A percentile compares a stretch with the other conserved stretches of the same genome.
phyloP scores from a whole-genome alignment of 2,888 invertebrate genomes.

The Pycnomerus fuliginosus region DNA sequence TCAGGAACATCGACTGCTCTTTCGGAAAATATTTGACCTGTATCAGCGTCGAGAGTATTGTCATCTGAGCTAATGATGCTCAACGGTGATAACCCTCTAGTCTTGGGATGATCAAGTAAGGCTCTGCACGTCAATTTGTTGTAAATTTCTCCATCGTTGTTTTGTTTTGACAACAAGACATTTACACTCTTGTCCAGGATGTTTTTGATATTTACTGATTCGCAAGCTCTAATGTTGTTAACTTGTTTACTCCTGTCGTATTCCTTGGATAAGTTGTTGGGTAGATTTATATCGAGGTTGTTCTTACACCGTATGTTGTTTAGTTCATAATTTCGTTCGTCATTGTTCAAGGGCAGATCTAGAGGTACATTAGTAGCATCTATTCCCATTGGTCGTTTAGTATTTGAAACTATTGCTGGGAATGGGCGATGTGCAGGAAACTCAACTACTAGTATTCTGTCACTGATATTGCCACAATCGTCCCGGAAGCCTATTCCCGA shows the following conservation, averaged over 20 bases:
- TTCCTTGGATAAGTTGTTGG: conserved; percentile 30
- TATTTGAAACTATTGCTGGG: conserved; percentile 32
- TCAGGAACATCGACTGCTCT: conserved; percentile 48
- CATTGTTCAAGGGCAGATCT: conserved; percentile 38
- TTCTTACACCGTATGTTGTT: conserved; percentile 31
- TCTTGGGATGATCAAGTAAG: conserved; percentile 60
- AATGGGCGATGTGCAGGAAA: conserved; percentile 57
- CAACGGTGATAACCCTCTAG: conserved; percentile 25
- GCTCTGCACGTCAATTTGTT: conserved; percentile 64
- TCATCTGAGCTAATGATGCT: conserved; percentile 36
- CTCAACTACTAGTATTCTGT: conserved; percentile 76
- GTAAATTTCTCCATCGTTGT: conserved; percentile 31
- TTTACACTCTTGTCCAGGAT: conserved; percentile 30
- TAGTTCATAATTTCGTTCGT: conserved; percentile 25
- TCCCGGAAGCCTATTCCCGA: conserved; percentile 94
- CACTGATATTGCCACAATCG: conserved; percentile 80
- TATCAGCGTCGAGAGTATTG: conserved; percentile 31
- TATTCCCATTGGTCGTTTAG: conserved; percentile 45
- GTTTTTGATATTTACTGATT: conserved; percentile 37
- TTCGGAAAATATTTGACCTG: conserved; percentile 39
- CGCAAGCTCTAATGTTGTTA: conserved; percentile 48
- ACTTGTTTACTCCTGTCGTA: conserved; percentile 31
- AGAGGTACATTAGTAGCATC: conserved; percentile 42
- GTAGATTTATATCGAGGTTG: conserved; percentile 20
- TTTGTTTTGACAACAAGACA: conserved; percentile 30